phyloP scores from a whole-genome alignment of 2,797 vertebrate genomes.

The Cyclopterus lumpus region DNA sequence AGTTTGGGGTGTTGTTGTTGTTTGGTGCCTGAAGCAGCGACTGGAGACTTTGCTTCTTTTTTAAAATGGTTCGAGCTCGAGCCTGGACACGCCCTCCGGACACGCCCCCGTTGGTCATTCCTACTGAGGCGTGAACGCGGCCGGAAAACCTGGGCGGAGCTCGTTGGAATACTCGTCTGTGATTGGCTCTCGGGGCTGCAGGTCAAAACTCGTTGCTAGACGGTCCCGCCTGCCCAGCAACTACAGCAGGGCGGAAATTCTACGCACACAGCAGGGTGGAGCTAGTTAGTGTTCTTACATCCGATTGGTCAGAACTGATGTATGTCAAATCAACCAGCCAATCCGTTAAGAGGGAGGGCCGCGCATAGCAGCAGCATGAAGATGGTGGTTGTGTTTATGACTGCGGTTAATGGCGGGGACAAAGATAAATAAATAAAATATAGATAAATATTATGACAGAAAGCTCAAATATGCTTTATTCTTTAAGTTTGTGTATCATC shows the following conservation, averaged over 20 bases:
- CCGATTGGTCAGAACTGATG: conserved; percentile 13
- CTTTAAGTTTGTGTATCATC: too few species aligned
- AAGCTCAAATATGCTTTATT: too few species aligned
- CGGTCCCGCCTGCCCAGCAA: conserved; percentile 33
- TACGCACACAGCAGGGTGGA: background rate
- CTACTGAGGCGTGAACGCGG: conserved; percentile 37
- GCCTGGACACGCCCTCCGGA: conserved; percentile 46
- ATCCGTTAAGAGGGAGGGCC: background rate
- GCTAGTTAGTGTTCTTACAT: rapidly evolving
- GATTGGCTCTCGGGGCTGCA: conserved; percentile 28
- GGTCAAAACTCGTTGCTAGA: background rate
- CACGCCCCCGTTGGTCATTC: conserved; percentile 58
- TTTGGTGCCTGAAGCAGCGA: conserved; percentile 59
- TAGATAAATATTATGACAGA: too few species aligned
- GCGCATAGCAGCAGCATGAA: conserved; percentile 2
- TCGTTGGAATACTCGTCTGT: rapidly evolving
- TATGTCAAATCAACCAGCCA: conserved; percentile 9
- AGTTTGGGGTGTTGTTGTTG: conserved; percentile 59
- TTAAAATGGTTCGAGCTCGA: conserved; percentile 77
- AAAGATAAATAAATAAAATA: too few species aligned
- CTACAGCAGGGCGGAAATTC: conserved; percentile 40
- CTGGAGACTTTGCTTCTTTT: conserved; percentile 68
- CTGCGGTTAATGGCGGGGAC: background rate
- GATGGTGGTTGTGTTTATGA: background rate
- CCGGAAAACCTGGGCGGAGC: conserved; percentile 7